A percentile compares a stretch with the other conserved stretches of the same genome.
These are phyloP conservation scores for Eidolon helvum DNA, from an alignment of 2,113 vertebrate species.

Conservation along the genomic window DNA sequence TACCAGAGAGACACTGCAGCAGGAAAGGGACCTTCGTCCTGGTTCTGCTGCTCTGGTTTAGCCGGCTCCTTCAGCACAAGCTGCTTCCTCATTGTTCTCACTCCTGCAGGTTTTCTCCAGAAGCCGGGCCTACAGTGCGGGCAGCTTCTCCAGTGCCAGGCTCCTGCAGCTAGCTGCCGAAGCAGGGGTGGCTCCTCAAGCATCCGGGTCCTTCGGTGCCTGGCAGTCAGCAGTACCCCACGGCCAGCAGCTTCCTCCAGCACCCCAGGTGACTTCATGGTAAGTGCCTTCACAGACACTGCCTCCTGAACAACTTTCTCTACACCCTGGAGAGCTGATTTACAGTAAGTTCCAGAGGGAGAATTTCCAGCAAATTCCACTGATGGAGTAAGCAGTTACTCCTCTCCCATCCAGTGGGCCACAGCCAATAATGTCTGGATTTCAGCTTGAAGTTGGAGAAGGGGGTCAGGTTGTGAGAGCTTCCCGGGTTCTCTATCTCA, in stretches of 20 bases:
- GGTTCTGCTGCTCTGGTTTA: not conserved
- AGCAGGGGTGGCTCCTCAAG: not conserved
- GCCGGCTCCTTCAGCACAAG: rapidly evolving
- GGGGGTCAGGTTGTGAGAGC: not conserved
- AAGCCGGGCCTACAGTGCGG: rapidly evolving
- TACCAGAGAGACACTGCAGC: not conserved
- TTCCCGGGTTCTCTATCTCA: not conserved
- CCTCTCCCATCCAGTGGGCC: not conserved
- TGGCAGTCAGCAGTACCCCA: rapidly evolving
- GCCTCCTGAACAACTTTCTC: not conserved
- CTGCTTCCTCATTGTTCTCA: rapidly evolving
- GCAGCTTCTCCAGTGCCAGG: not conserved
- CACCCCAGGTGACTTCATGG: not conserved
- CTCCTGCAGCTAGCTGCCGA: too few species aligned
- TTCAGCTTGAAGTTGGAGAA: not conserved
- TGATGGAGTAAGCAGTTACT: rapidly evolving
- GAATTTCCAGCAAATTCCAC: not conserved
- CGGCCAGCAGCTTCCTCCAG: not conserved
- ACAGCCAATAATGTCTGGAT: not conserved
- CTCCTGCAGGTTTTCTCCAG: rapidly evolving
- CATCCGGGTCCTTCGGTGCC: not conserved
- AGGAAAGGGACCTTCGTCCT: not conserved
- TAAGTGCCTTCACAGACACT: not conserved
- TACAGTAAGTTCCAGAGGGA: not conserved
- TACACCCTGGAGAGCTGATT: not conserved